Evolutionary conservation across 2,888 invertebrate genomes (phyloP), one percentile per base, ranked within the genome.

Genomic region (Leucophenga montana): DNA sequence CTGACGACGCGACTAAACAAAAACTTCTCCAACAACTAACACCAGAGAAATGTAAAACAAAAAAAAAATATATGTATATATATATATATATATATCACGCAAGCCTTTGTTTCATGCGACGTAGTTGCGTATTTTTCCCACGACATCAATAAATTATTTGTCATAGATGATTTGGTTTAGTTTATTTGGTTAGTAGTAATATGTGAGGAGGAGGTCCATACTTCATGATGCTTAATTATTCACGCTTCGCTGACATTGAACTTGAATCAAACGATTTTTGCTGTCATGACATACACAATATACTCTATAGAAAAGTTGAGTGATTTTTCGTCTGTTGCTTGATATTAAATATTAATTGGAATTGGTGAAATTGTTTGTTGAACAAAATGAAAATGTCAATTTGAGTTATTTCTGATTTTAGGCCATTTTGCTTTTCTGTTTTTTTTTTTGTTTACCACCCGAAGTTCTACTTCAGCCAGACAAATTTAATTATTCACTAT

Each of bases 211-310:
- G 16, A 50, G 50, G 3, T 4, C 6, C 50, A 50, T 50, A 50
- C 50, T n/a, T n/a, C n/a, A n/a, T n/a, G n/a, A 50, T 50, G n/a
- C 16, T 16, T 50, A 50, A 50, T 50, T 18, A 50, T 50, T n/a
- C 11, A 39, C 39, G 39, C 71, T 70, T 74, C 68, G 74, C 73
- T 84, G 84, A 83, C 81, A 84, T 82, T 82, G 81, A 82, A 82
- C 81, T 82, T 81, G 82, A 31, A 59, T 16, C 50, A n/a, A 50
- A 50, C 50, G 50, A 8, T 50, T 46, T 57, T 74, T 72, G 74
- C 72, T 71, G 78, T 67, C 79, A 75, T 71, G 68, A 20, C 82
- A 73, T n/a, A 82, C 82, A 82, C 76, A 83, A 80, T 39, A 39
- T 39, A 39, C 39, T 39, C 3, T 8, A 39, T 5, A 39, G 39